Conservation (phyloP, 1,140 invertebrate species). For the Nixonia krombeini region DNA sequence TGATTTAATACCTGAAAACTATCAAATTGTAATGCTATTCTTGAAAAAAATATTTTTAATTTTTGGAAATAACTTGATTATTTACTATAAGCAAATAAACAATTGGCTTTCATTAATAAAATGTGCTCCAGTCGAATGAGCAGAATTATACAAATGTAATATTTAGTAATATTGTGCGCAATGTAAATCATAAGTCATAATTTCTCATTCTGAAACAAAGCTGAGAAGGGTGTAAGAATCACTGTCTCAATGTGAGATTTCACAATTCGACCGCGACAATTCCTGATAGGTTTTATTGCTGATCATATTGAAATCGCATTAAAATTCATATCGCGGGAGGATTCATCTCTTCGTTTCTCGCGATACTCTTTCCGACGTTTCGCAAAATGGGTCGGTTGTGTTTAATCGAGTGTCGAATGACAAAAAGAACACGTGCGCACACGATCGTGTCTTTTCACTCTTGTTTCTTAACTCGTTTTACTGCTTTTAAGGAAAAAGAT, state of each 20-base stretch:
- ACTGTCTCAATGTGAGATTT: slow-evolving; percentile 14
- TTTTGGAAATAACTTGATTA: no score
- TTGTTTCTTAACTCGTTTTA: not conserved
- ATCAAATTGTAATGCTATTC: no score
- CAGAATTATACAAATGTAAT: no score
- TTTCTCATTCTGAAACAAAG: slow-evolving; percentile 21
- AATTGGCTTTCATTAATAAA: no score
- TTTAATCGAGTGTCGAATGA: slow-evolving; percentile 41
- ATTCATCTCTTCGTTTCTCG: slow-evolving; percentile 16
- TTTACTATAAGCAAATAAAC: no score
- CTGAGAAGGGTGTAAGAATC: slow-evolving; percentile 22
- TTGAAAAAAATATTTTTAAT: no score
- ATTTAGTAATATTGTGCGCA: no score
- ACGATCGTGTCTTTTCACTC: slow-evolving; percentile 1
- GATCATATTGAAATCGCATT: slow-evolving; percentile 38
- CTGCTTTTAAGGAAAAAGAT: slow-evolving; percentile 8
- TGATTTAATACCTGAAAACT: no score
- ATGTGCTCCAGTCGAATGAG: no score
- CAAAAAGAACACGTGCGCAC: slow-evolving; percentile 15
- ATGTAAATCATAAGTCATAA: no score
- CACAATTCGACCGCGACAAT: slow-evolving; percentile 28
- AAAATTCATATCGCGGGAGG: slow-evolving; percentile 30
- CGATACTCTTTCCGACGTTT: slow-evolving; percentile 5
- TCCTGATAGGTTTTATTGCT: slow-evolving; percentile 31
- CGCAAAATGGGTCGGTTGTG: slow-evolving; percentile 32